Conservation (phyloP, 2,797 vertebrate genomes). For the Oophaga sylvatica region DNA sequence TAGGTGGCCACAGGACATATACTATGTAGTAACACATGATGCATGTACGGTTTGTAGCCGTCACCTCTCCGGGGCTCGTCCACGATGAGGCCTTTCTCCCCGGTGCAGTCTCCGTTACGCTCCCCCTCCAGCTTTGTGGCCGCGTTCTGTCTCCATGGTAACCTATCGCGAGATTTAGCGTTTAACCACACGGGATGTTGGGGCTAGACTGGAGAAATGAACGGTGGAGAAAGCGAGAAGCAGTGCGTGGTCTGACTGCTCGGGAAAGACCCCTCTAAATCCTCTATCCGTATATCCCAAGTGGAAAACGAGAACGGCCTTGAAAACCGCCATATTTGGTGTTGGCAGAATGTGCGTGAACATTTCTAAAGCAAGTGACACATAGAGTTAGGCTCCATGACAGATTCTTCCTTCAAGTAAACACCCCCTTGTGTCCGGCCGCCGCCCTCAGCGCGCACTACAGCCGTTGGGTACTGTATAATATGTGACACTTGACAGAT, state of each 20-base stretch:
- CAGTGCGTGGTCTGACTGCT: no score
- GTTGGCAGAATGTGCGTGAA: background rate
- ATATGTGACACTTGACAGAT: background rate
- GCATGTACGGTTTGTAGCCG: no score
- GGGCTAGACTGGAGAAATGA: background rate
- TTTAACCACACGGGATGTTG: background rate
- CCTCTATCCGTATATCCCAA: background rate
- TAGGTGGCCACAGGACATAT: background rate
- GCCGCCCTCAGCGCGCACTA: no score
- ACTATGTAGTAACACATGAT: no score
- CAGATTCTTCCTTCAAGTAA: background rate
- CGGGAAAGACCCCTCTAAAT: no score
- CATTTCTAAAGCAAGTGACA: no score
- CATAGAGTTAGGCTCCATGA: background rate
- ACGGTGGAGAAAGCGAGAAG: background rate
- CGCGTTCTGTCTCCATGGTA: conserved; percentile 73
- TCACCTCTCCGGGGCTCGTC: background rate
- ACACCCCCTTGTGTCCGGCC: background rate
- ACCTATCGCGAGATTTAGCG: conserved; percentile 73
- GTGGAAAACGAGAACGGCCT: background rate
- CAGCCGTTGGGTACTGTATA: background rate
- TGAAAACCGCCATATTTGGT: background rate
- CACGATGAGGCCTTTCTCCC: conserved; percentile 20
- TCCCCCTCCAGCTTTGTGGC: conserved; percentile 11
- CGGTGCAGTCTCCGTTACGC: background rate